These are phyloP conservation scores for Protonemura montana DNA, from an alignment of 2,888 invertebrate genomes.

Conservation along the genomic window DNA sequence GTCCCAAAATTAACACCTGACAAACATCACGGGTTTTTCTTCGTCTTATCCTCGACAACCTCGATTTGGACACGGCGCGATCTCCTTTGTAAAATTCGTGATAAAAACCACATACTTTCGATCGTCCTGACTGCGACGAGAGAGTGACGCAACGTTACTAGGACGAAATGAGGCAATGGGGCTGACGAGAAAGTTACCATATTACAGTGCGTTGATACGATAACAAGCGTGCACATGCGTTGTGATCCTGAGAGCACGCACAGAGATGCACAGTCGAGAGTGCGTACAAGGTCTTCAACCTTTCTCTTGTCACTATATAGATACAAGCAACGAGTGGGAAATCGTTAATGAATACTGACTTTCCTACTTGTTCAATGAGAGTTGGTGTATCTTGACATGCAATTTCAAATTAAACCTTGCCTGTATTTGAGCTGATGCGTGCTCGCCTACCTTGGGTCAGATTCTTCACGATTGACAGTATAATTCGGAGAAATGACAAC, in stretches of 20 bases:
- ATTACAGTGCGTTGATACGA: background rate
- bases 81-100: background rate
- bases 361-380: background rate
- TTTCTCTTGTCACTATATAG: constrained; percentile 1
- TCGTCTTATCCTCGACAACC: background rate
- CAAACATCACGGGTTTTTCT: background rate
- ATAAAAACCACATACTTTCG: background rate
- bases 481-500: too few species aligned
- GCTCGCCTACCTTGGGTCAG: background rate
- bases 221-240: background rate
- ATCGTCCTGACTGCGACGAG: background rate
- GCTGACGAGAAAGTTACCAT: constrained; percentile 21
- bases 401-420: background rate
- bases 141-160: background rate
- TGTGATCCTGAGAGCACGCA: background rate
- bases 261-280: background rate
- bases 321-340: background rate
- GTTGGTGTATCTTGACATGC: background rate
- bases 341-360: background rate
- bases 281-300: constrained; percentile 1
- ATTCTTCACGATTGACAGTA: background rate
- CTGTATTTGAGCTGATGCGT: background rate
- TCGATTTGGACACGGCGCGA: background rate
- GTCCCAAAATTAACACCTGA: background rate
- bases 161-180: constrained; percentile 22